Percentiles rank a stretch among this genome's conserved stretches.
Evolutionary conservation across 37 sponge, comb jelly and placozoan species (phyloP).

Genomic region (Crambe crambe): DNA sequence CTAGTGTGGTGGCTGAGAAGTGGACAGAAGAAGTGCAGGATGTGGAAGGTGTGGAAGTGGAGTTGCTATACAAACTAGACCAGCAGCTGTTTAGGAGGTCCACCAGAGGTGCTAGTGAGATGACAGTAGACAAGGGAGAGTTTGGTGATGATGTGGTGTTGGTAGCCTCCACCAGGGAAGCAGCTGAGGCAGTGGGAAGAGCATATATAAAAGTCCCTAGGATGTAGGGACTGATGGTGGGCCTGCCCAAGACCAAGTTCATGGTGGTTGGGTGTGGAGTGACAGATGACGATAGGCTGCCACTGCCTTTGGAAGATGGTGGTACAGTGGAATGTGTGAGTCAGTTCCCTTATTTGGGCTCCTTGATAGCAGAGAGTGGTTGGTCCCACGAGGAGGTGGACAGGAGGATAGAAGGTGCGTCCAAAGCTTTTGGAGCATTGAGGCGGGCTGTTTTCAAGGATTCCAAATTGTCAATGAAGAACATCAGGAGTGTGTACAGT

Average conservation of each 20-base stretch:
- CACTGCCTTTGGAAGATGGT: neutral
- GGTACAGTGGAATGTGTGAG: conserved; percentile 3
- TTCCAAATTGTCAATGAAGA: neutral
- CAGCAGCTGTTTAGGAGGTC: conserved; percentile 21
- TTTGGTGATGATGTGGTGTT: conserved; percentile 6
- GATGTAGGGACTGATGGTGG: too few species aligned
- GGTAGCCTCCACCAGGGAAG: conserved; percentile 4
- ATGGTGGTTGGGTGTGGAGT: conserved; percentile 32
- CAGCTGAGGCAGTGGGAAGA: too few species aligned
- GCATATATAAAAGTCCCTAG: too few species aligned
- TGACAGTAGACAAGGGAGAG: too few species aligned
- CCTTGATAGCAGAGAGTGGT: conserved; percentile 1
- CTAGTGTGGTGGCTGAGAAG: too few species aligned
- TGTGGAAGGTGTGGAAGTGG: too few species aligned
- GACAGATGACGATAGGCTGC: conserved; percentile 14
- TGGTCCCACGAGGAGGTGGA: conserved; percentile 21
- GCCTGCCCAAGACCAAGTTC: too few species aligned
- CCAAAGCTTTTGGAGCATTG: neutral
- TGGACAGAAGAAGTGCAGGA: too few species aligned
- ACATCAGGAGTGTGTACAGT: neutral
- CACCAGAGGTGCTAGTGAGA: too few species aligned
- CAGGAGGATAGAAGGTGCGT: neutral
- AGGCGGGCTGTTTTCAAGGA: neutral
- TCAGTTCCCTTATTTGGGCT: conserved; percentile 42
- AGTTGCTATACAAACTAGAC: too few species aligned